Evolutionary conservation across 92 coral and sea anemone species (phyloP).

Genomic region (Virgularia gustaviana): DNA sequence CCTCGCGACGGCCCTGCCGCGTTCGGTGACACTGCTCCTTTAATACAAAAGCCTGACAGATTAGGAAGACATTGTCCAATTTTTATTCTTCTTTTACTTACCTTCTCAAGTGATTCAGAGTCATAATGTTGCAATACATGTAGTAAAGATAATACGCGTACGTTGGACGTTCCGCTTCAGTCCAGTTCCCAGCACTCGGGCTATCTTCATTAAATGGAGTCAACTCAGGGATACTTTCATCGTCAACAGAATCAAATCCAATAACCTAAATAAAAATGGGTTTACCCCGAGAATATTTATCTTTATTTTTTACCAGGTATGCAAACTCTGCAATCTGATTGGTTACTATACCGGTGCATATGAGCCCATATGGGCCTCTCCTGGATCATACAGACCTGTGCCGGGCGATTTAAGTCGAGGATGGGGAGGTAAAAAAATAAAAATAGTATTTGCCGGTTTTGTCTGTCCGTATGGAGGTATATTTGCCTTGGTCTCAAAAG

Average conservation of each 20-base stretch:
- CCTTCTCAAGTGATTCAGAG: constrained; percentile 86
- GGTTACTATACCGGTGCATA: no score
- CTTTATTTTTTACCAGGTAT: no score
- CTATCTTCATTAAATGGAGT: constrained; percentile 74
- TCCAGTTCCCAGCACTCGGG: constrained; percentile 79
- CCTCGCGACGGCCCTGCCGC: neutral
- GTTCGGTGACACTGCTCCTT: no score
- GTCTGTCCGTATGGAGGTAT: no score
- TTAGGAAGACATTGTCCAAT: neutral
- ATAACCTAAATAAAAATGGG: constrained; percentile 53
- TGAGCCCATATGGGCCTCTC: no score
- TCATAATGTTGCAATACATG: constrained; percentile 89
- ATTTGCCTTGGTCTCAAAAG: no score
- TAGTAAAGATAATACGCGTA: constrained; percentile 86
- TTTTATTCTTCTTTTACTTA: constrained; percentile 10
- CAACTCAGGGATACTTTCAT: constrained; percentile 88
- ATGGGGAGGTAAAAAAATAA: no score
- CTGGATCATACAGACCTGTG: no score
- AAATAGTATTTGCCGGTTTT: no score
- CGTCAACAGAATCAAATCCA: constrained; percentile 97
- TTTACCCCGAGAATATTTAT: no score
- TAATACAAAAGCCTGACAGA: no score
- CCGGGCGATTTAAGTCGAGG: neutral
- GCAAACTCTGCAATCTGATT: no score
- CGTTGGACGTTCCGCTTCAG: constrained; percentile 70